Conservation (phyloP, 2,797 vertebrate species). For the Xyrichtys novacula region DNA sequence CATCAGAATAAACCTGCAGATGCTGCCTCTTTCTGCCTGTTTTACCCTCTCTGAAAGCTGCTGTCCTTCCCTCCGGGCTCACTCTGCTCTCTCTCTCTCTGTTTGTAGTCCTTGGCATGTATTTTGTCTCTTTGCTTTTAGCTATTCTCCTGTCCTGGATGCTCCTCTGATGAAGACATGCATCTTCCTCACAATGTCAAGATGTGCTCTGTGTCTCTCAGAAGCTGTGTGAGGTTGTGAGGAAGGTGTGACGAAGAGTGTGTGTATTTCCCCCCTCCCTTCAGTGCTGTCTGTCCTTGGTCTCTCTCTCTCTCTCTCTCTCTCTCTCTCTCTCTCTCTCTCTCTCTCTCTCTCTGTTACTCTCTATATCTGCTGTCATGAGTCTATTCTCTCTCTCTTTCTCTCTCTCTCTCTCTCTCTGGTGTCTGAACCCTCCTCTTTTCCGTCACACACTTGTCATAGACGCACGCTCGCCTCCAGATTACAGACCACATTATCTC, state of each 20-base stretch:
- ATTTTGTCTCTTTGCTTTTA: slow-evolving; percentile 38
- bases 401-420: slow-evolving; percentile 37
- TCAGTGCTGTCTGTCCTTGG: slow-evolving; percentile 64
- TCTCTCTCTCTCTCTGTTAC: slow-evolving; percentile 44
- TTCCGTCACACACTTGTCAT: slow-evolving; percentile 39
- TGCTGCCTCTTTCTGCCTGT: slow-evolving; percentile 14
- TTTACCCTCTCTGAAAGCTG: slow-evolving; percentile 34
- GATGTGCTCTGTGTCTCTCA: slow-evolving; percentile 42
- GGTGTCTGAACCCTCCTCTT: slow-evolving; percentile 53
- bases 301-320: slow-evolving; percentile 59
- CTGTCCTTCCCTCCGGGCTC: slow-evolving; percentile 48
- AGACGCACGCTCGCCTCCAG: slow-evolving; percentile 39
- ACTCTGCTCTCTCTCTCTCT: slow-evolving; percentile 21
- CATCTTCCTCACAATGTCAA: slow-evolving; percentile 64
- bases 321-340: slow-evolving; percentile 47
- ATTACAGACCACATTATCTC: slow-evolving; percentile 46
- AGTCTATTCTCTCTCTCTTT: slow-evolving; percentile 42
- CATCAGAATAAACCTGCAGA: slow-evolving; percentile 29
- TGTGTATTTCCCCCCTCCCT: slow-evolving; percentile 64
- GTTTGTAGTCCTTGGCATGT: slow-evolving; percentile 51
- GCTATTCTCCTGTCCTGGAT: slow-evolving; percentile 52
- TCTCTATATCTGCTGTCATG: slow-evolving; percentile 38
- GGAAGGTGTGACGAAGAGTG: slow-evolving; percentile 57
- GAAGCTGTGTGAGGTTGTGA: slow-evolving; percentile 41
- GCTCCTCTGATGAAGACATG: slow-evolving; percentile 53